Evolutionary conservation across 2,888 invertebrate species (phyloP), one percentile per base, ranked within the genome.

Genomic region (Diloba caeruleocephala): DNA sequence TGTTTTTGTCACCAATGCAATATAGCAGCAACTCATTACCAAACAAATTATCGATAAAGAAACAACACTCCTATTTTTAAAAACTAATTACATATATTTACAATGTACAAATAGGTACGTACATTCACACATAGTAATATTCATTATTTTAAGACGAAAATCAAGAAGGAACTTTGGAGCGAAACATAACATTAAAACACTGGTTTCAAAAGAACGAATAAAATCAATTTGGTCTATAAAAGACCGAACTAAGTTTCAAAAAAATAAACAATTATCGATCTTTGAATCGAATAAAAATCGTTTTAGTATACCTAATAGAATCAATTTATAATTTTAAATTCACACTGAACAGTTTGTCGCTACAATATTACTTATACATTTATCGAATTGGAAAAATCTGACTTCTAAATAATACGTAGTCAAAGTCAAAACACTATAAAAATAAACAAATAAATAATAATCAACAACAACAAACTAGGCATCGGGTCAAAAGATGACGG

Each of bases 401-500:
- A 44, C 32, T n/a, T 57, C 26, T 29, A 41, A 55, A 50, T 37
- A 54, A 57, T 44, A 64, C 56, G 48, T 63, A 42, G 62, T 59
- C 57, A 59, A 68, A 75, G n/a, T n/a, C n/a, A n/a, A n/a, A n/a
- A n/a, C n/a, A 71, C 51, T 65, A 62, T 63, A 59, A 74, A 74
- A 69, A 71, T 67, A 56, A 75, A 71, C 59, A 52, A 74, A 71
- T 52, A 71, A 74, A 74, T 60, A 68, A 70, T 60, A 50, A 62
- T 65, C 69, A 77, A 71, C 69, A 71, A 68, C 57, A 73, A 75
- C 64, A 52, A 54, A 44, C 73, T 87, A 90, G 28, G 74, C 80
- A 79, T 96, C 96, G 94, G 96, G 96, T 97, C 96, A 97, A 94
- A 97, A 96, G 94, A 97, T 96, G 74, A 97, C 96, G 38, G 96